phyloP scores from a whole-genome alignment of 2,888 invertebrate genomes.

The Quadroppia sp. region DNA sequence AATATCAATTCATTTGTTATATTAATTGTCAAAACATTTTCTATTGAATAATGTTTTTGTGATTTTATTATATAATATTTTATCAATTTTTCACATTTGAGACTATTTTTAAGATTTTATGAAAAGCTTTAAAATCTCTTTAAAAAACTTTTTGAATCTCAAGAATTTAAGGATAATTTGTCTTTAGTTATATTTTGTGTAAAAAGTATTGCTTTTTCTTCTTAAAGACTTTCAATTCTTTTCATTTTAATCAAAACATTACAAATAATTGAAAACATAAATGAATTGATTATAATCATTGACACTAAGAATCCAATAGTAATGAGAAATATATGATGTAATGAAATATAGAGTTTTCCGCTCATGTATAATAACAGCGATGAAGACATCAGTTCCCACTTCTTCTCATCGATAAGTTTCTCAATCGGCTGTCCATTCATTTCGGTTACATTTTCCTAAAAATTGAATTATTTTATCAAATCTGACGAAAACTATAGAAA shows the following conservation, averaged over 20 bases:
- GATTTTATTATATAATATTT: too few relatives aligned
- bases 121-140: too few relatives aligned
- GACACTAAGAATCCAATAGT: not conserved
- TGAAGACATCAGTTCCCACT: not conserved
- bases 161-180: not conserved
- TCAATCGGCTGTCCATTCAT: not conserved
- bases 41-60: too few relatives aligned
- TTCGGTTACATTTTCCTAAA: too few relatives aligned
- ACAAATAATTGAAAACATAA: not conserved
- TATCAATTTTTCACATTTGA: too few relatives aligned
- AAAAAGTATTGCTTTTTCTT: not conserved
- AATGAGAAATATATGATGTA: conserved; percentile 2
- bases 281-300: not conserved
- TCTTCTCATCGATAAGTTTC: too few relatives aligned
- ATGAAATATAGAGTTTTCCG: not conserved
- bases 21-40: too few relatives aligned
- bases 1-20: too few relatives aligned
- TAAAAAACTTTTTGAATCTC: not conserved
- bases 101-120: too few relatives aligned
- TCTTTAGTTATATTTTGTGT: not conserved
- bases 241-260: not conserved
- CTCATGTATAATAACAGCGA: not conserved
- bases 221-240: not conserved
- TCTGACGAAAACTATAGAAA: too few relatives aligned
- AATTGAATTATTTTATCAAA: too few relatives aligned